Conservation (phyloP, 2,797 vertebrate genomes). For the Danio albolineatus region DNA sequence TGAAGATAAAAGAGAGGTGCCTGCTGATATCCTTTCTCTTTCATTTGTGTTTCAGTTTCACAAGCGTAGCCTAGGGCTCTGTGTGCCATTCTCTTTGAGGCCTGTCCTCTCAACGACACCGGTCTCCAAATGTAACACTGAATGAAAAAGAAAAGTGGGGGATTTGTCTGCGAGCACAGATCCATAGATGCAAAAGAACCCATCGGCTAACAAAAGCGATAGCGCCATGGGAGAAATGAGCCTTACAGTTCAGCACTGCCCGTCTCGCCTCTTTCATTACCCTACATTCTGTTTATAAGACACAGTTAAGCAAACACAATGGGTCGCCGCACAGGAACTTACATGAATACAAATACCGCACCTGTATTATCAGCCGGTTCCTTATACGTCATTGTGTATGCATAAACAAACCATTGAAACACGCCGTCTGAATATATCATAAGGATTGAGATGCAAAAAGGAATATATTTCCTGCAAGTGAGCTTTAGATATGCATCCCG, state of each 20-base stretch:
- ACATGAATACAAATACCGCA: constrained; percentile 21
- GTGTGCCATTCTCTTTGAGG: constrained; percentile 63
- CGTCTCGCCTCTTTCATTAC: constrained; percentile 63
- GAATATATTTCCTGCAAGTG: constrained; percentile 1
- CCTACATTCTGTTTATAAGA: constrained; percentile 60
- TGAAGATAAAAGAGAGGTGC: constrained; percentile 62
- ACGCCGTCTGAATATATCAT: background rate
- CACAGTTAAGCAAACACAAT: constrained; percentile 47
- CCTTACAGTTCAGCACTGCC: constrained; percentile 39
- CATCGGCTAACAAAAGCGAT: constrained; percentile 29
- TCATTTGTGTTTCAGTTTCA: constrained; percentile 55
- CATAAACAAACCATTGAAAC: constrained; percentile 14
- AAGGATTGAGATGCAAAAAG: constrained; percentile 11
- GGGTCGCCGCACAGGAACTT: constrained; percentile 7
- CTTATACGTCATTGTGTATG: constrained; percentile 14
- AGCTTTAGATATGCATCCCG: constrained; percentile 15
- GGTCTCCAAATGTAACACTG: constrained; percentile 14
- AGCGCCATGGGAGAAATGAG: constrained; percentile 33
- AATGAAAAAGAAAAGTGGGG: constrained; percentile 24
- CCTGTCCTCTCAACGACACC: constrained; percentile 29
- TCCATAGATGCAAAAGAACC: background rate
- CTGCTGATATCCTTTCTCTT: constrained; percentile 60
- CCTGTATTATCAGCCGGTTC: background rate
- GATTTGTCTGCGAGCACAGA: background rate
- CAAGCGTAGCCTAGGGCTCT: constrained; percentile 59